These are phyloP conservation scores for Magallana ariakensis DNA, from an alignment of 1,140 invertebrate species.

Conservation along the genomic window DNA sequence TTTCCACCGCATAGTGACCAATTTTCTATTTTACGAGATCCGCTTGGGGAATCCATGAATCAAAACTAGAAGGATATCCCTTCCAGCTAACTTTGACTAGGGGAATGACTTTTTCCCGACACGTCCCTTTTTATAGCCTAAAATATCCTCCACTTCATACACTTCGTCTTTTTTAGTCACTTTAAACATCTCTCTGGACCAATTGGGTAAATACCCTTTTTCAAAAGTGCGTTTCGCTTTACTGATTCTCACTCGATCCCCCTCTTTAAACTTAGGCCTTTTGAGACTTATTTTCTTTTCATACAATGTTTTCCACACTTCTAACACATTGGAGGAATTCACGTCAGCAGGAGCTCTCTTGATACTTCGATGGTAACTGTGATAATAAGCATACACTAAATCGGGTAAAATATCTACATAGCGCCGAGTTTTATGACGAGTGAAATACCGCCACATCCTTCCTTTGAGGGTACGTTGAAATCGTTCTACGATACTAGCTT, in stretches of 20 bases:
- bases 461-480: conserved; percentile 44
- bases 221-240: conserved; percentile 52
- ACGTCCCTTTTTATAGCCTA: background rate
- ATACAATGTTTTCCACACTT: conserved; percentile 35
- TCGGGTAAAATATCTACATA: conserved; percentile 46
- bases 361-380: conserved; percentile 29
- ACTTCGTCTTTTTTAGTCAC: background rate
- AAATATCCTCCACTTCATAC: conserved; percentile 3
- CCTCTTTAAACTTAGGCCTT: background rate
- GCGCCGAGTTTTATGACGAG: background rate
- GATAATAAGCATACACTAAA: conserved; percentile 33
- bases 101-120: background rate
- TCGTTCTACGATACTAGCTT: conserved; percentile 48
- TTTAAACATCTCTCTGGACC: conserved; percentile 27
- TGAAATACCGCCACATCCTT: conserved; percentile 50
- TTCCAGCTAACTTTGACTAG: background rate
- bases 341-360: conserved; percentile 13
- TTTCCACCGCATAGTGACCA: background rate
- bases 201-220: conserved; percentile 51
- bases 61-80: conserved; percentile 10
- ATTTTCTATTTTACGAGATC: background rate
- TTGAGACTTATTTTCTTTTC: background rate
- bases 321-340: background rate
- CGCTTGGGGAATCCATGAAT: background rate
- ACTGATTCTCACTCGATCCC: conserved; percentile 41